Conservation (phyloP, 2,888 invertebrate genomes). For the Meiosimyza platycephala region DNA sequence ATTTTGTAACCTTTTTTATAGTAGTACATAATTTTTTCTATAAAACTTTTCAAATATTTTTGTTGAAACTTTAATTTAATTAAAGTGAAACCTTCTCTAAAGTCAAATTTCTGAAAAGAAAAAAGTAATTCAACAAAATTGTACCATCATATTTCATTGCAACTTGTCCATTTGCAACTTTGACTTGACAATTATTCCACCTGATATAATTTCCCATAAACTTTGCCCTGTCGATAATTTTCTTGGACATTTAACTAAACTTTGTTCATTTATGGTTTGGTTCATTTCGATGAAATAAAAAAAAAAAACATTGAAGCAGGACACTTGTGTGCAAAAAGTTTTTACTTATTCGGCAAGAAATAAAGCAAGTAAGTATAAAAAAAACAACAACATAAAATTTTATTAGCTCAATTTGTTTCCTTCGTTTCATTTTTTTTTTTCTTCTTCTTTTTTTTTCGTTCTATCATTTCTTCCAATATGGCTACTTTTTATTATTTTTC, state of each 20-base stretch:
- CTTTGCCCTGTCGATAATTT: constrained; percentile 26
- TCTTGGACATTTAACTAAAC: constrained; percentile 25
- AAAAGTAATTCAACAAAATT: too few species aligned
- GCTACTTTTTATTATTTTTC: not conserved
- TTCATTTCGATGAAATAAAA: not conserved
- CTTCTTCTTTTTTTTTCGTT: not conserved
- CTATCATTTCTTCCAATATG: too few species aligned
- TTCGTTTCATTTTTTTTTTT: constrained; percentile 18
- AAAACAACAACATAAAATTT: constrained; percentile 29
- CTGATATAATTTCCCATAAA: constrained; percentile 27
- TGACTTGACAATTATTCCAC: constrained; percentile 32
- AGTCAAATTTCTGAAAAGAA: too few species aligned
- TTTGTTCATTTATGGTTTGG: constrained; percentile 22
- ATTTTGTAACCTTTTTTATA: too few species aligned
- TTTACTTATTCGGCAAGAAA: not conserved
- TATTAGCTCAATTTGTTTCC: constrained; percentile 34
- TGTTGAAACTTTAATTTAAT: too few species aligned
- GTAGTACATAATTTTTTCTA: too few species aligned
- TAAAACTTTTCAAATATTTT: too few species aligned
- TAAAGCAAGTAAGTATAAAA: not conserved
- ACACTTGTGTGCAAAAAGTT: too few species aligned
- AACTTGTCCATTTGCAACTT: constrained; percentile 9
- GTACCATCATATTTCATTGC: too few species aligned
- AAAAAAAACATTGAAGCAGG: not conserved
- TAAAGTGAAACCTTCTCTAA: too few species aligned